These are phyloP conservation scores for Phallusia fumigata DNA, from an alignment of 23 tunicate species.

Conservation along the genomic window DNA sequence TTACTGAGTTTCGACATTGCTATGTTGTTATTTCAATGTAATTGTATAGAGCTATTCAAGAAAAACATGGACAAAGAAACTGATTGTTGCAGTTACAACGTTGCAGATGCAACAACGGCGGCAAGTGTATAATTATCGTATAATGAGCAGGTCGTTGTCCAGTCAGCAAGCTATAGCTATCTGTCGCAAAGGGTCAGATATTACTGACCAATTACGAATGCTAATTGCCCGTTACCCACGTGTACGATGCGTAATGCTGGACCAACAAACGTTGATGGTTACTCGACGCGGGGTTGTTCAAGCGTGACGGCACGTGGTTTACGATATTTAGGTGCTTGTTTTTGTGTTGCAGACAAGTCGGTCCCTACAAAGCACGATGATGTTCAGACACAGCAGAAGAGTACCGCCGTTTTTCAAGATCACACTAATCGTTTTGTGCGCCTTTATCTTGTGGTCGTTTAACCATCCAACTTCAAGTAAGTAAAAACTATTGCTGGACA, in stretches of 20 bases:
- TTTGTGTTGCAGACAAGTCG: conserved; percentile 2
- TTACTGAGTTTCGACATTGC: no score
- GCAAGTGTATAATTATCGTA: no score
- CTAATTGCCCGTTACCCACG: background rate
- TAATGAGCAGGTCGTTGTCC: no score
- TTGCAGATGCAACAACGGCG: no score
- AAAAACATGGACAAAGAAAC: no score
- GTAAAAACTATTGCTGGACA: background rate
- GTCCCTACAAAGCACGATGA: background rate
- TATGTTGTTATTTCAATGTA: no score
- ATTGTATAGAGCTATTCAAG: no score
- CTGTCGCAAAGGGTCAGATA: background rate
- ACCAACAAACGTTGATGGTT: background rate
- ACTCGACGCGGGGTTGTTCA: background rate
- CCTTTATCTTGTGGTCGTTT: conserved; percentile 90
- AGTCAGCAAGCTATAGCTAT: no score
- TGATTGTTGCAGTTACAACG: no score
- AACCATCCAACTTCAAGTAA: conserved; percentile 88
- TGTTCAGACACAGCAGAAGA: conserved; percentile 34
- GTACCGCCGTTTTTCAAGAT: conserved; percentile 90
- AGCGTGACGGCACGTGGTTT: background rate
- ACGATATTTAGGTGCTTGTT: background rate
- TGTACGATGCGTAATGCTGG: background rate
- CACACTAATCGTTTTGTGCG: conserved; percentile 78
- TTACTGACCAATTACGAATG: background rate